Conservation (phyloP, 2,888 invertebrate species). For the Leptura quadrifasciata region DNA sequence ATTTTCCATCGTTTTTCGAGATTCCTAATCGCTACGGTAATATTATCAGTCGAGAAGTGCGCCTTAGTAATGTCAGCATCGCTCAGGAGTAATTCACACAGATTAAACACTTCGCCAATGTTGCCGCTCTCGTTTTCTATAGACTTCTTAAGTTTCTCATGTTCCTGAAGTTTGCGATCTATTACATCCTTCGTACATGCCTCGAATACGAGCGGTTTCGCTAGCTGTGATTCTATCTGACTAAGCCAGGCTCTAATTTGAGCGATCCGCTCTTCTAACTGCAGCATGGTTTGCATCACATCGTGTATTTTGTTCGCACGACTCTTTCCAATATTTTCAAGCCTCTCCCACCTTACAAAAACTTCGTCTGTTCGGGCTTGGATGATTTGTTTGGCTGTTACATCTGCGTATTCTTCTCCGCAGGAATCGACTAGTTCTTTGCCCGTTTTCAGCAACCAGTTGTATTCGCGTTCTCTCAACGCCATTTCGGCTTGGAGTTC, state of each 20-base stretch:
- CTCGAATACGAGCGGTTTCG: constrained; percentile 82
- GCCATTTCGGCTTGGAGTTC: constrained; percentile 86
- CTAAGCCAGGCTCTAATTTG: constrained; percentile 85
- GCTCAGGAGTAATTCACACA: constrained; percentile 85
- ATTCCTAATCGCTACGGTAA: constrained; percentile 81
- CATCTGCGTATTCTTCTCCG: constrained; percentile 79
- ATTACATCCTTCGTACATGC: constrained; percentile 80
- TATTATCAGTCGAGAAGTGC: constrained; percentile 82
- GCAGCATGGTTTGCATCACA: constrained; percentile 81
- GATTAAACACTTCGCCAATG: constrained; percentile 86
- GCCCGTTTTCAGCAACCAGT: constrained; percentile 85
- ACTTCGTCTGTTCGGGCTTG: constrained; percentile 78
- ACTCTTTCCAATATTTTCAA: constrained; percentile 81
- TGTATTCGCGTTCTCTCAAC: constrained; percentile 85
- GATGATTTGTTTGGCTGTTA: constrained; percentile 77
- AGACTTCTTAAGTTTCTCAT: constrained; percentile 83
- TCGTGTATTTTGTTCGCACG: constrained; percentile 84
- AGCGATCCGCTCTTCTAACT: constrained; percentile 83
- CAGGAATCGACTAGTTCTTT: constrained; percentile 79
- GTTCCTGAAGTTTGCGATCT: constrained; percentile 82
- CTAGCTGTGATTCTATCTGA: constrained; percentile 82
- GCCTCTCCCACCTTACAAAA: constrained; percentile 84
- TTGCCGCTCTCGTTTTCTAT: constrained; percentile 87
- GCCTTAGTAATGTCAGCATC: constrained; percentile 85
- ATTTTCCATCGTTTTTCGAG: constrained; percentile 88